Percentiles rank a stretch among this genome's conserved stretches.
Evolutionary conservation across 2,888 invertebrate species (phyloP).

Genomic region (Glyphotaelius pellucidus): DNA sequence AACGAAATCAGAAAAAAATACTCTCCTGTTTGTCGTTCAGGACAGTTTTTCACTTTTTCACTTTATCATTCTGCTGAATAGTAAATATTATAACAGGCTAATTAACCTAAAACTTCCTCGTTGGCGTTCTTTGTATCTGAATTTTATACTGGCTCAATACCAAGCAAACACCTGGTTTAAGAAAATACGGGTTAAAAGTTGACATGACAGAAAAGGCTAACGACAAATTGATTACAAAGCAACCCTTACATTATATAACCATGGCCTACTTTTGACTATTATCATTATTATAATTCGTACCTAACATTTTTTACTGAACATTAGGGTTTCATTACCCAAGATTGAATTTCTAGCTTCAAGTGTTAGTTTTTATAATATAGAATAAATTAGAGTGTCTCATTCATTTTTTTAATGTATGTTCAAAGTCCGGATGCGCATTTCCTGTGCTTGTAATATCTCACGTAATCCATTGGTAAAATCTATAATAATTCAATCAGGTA

Average conservation of each 20-base stretch:
- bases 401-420: not conserved
- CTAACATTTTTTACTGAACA: not conserved
- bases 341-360: not conserved
- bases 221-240: conserved; percentile 26
- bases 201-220: not conserved
- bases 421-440: not conserved
- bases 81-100: not conserved
- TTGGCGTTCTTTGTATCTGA: not conserved
- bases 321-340: not conserved
- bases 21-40: too few relatives aligned
- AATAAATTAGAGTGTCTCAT: not conserved
- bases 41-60: too few relatives aligned
- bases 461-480: not conserved
- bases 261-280: not conserved
- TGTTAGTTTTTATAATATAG: not conserved
- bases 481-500: not conserved
- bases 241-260: not conserved
- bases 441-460: not conserved
- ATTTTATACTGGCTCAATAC: not conserved
- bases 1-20: too few relatives aligned
- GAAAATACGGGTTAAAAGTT: not conserved
- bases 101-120: not conserved
- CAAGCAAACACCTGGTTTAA: not conserved
- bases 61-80: too few relatives aligned
- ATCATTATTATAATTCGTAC: not conserved